Evolutionary conservation across 2,888 invertebrate species (phyloP), one percentile per base, ranked within the genome.

Genomic region (Erebia ligea): DNA sequence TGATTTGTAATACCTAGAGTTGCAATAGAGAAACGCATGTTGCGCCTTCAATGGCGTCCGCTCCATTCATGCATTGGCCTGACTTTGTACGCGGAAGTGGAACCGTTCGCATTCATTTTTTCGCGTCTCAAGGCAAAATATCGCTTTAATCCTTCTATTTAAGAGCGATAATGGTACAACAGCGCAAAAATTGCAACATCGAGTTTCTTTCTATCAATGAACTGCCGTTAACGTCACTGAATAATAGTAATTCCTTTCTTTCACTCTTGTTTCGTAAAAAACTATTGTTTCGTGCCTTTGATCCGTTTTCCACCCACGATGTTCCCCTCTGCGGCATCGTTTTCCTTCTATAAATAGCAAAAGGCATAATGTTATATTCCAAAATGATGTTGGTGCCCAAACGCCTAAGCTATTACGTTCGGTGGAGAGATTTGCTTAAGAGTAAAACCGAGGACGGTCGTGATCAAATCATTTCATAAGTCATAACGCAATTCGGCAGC

Each of bases 311-410:
- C 78, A 75, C 80, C 82, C 76, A 81, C 83, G 80, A 75, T 80
- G 79, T 78, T 86, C 82, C 84, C 84, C 86, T 87, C 85, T 82
- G 82, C 82, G 83, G 82, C 81, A 85, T 83, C 82, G 82, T 81
- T 80, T 82, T 76, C 76, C 64, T 79, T 79, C 85, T 91, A 90
- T 88, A 89, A 89, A 90, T 91, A 91, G 86, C 78, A 34, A 34
- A 15, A 48, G 48, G 45, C 45, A 45, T 45, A 34, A 6, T 1
- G 6, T 25, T 25, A 25, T 52, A 82, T 87, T 85, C 78, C 82
- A 85, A 83, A 87, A 87, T 84, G 84, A 81, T 84, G 83, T 84
- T 85, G 11, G 13, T 57, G 1, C 61, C 19, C 19, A 10, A 85
- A 86, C 86, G 83, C 89, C 90, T 81, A 89, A 88, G 62, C 19